Evolutionary conservation across 23 tunicate genomes (phyloP), one percentile per base, ranked within the genome.

Genomic region (Trididemnum nubilum): DNA sequence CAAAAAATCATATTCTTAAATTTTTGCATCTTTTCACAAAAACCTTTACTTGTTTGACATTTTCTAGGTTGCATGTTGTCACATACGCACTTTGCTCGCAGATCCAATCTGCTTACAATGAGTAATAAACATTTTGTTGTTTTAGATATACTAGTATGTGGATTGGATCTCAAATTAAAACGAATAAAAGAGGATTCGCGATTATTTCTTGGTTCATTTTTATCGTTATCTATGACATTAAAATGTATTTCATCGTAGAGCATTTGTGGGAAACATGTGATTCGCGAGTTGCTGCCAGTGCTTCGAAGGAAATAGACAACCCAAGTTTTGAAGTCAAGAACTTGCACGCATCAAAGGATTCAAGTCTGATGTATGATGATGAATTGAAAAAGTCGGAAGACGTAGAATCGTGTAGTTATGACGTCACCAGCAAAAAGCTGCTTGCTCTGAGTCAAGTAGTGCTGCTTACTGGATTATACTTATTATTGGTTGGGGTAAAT

Each of bases 121-220:
- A n/a, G n/a, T n/a, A n/a, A n/a, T n/a, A n/a, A n/a, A n/a, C n/a
- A n/a, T n/a, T n/a, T n/a, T n/a, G n/a, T n/a, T n/a, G n/a, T 86
- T 71, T 22, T 73, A 88, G 98, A 38, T 94, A 83, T 78, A 88
- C 88, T 33, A 92, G 85, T 29, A 65, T 76, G 35, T 94, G 89
- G 90, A 90, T 94, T 33, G 90, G 90, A 1, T 64, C 83, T 22
- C 89, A 88, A 67, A 88, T 94, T 2, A 81, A 66, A 33, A 51
- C 93, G 0, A 80, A 54, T 29, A 87, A 80, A 63, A 78, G 98
- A n/a, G 94, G 94, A 1, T 88, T 81, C 28, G 77, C 93, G 0
- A 84, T 84, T 82, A 70, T 86, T 31, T 94, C 84, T 35, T 94
- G 98, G 98, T 84, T 94, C 65, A 63, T 94, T 23, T 80, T 94